Base-by-base conservation (phyloP, 2,888 invertebrate genomes). In the Magallana nippona region DNA sequence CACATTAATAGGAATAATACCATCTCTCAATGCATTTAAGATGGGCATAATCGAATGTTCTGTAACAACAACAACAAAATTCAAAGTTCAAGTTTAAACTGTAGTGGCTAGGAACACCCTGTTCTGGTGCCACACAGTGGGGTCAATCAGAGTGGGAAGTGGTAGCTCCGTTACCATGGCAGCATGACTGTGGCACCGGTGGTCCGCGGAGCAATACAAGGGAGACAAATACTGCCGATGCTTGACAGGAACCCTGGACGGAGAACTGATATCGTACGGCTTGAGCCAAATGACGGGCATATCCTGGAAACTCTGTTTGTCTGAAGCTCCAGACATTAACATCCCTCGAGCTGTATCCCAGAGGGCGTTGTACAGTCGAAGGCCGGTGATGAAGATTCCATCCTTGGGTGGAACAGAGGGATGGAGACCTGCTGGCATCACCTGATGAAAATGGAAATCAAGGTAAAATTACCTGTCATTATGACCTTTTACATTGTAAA, bases 271-370 rank as follows among this genome's bases (percentile, higher is more conserved):
- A 78, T 89, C 89, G 5, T 88, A 82, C 10, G 93, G 92, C 86
- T 91, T 91, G 15, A 92, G 84, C 92, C 92, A 93, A 63, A 93
- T 84, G 8, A 90, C 82, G 11, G 93, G 93, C 87, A 93, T 88
- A 10, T 86, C 86, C 79, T 91, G 89, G 11, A 80, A 32, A 8
- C 82, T 84, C 10, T 81, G 78, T 22, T 86, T 85, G 82, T 91
- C 90, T 0, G 89, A 84, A 27, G 86, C 85, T 15, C 87, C 87
- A 63, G 89, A 89, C 83, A 88, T 90, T 17, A 93, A 86, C 22
- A 89, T 86, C 0, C 88, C 86, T 22, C 88, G 80, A 2, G 88
- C 88, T 10, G 86, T 87, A 85, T 93, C 92, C 93, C 93, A 93
- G 44, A 89, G 86, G 78, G 93, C 93, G 88, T 93, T 92, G 86